Evolutionary conservation across 2,888 invertebrate genomes (phyloP).

Genomic region (Cacoxenus indagator): DNA sequence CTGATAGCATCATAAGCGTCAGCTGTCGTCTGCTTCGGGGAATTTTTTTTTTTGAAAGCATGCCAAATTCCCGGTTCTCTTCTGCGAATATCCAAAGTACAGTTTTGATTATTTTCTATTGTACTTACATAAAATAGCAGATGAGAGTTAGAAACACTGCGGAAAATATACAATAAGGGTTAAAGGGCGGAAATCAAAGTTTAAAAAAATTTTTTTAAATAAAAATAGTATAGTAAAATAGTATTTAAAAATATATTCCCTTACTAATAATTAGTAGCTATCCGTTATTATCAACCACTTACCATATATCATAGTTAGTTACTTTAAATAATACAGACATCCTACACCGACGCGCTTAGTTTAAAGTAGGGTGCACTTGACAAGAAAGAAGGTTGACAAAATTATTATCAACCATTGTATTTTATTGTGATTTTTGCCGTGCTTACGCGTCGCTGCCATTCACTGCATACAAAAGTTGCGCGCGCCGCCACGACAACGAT

Average conservation of each 20-base stretch:
- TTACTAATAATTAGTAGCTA: too few relatives aligned
- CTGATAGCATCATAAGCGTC: neutral
- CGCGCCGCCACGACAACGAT: neutral
- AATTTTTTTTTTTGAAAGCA: neutral
- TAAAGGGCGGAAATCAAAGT: too few relatives aligned
- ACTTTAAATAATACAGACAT: too few relatives aligned
- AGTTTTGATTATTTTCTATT: neutral
- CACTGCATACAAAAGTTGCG: neutral
- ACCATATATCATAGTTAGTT: too few relatives aligned
- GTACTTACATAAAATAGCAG: neutral
- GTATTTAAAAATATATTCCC: too few relatives aligned
- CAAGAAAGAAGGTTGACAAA: constrained; percentile 27
- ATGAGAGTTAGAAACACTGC: too few relatives aligned
- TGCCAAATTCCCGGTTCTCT: neutral
- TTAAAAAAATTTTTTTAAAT: too few relatives aligned
- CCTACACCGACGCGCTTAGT: too few relatives aligned
- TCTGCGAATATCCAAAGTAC: neutral
- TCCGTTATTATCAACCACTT: too few relatives aligned
- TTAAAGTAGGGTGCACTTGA: neutral
- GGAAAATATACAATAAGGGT: too few relatives aligned
- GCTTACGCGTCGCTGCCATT: constrained; percentile 18
- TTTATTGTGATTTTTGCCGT: constrained; percentile 39
- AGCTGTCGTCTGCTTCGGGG: neutral
- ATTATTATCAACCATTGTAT: constrained; percentile 55
- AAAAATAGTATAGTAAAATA: too few relatives aligned